Percentiles rank a stretch among this genome's conserved stretches.
These are phyloP conservation scores for Lordiphosa clarofinis DNA, from an alignment of 1,140 invertebrate genomes.

Conservation along the genomic window DNA sequence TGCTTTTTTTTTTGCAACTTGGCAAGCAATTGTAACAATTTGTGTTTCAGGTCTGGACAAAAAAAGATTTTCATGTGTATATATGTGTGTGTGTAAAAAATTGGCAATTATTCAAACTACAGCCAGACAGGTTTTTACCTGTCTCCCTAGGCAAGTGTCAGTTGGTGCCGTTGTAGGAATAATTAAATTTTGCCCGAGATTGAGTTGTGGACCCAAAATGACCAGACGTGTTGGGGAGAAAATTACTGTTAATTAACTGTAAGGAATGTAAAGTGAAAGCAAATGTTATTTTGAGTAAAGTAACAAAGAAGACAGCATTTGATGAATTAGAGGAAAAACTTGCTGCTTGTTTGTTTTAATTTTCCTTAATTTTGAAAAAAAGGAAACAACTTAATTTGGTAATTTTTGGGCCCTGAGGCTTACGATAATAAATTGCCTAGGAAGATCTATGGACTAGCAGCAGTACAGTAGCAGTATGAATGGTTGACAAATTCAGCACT, in stretches of 20 bases:
- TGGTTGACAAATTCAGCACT: too few relatives aligned
- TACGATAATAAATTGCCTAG: too few relatives aligned
- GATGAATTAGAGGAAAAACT: too few relatives aligned
- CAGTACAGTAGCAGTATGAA: too few relatives aligned
- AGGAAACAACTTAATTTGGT: too few relatives aligned
- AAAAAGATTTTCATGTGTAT: background rate
- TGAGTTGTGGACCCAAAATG: slow-evolving; percentile 6
- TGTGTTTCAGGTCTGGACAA: slow-evolving; percentile 23
- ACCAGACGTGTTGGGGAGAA: too few relatives aligned
- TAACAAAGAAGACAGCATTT: too few relatives aligned
- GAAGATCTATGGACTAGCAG: too few relatives aligned
- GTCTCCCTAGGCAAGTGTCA: slow-evolving; percentile 9
- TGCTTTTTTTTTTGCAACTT: slow-evolving; percentile 5
- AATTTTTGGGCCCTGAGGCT: too few relatives aligned
- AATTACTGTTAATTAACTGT: slow-evolving; percentile 8
- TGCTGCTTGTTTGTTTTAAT: too few relatives aligned
- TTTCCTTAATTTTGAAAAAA: too few relatives aligned
- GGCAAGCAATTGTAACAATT: slow-evolving; percentile 39
- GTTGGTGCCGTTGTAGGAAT: slow-evolving; percentile 25
- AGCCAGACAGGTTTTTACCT: slow-evolving; percentile 47
- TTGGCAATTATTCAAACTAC: slow-evolving; percentile 69
- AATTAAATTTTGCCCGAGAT: slow-evolving; percentile 59
- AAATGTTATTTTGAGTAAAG: background rate
- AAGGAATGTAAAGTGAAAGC: background rate
- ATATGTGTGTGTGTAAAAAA: slow-evolving; percentile 43